Conservation (phyloP, 2,113 vertebrate species). For the Dasyornis broadbenti region DNA sequence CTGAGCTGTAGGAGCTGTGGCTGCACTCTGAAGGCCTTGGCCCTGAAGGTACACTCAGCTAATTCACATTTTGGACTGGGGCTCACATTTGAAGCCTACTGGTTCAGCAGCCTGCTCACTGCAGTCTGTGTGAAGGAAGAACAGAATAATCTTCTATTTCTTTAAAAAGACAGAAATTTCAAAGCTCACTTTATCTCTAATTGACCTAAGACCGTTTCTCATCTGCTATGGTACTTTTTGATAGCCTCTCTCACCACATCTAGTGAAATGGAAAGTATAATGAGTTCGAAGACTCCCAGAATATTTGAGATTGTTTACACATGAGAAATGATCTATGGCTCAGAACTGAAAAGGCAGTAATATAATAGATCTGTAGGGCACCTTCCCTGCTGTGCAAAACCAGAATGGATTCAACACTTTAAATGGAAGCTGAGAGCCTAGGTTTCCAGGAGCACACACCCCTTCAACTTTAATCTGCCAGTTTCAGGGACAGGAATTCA, state of each 20-base stretch:
- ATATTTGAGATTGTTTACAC: background rate
- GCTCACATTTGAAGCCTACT: background rate
- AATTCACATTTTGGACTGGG: background rate
- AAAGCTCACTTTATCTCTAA: background rate
- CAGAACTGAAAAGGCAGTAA: background rate
- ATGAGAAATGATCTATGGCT: background rate
- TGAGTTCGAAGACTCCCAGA: background rate
- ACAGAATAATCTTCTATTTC: background rate
- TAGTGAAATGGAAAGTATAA: background rate
- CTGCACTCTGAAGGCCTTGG: background rate
- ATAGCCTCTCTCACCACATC: background rate
- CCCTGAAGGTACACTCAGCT: background rate
- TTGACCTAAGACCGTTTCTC: background rate
- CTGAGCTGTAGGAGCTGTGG: background rate
- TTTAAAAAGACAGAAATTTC: background rate
- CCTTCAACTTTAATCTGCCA: background rate
- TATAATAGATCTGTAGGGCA: background rate
- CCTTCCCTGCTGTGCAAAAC: background rate
- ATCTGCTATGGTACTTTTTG: background rate
- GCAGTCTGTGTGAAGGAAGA: background rate
- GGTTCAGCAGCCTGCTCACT: background rate
- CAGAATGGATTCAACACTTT: background rate
- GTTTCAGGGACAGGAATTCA: background rate
- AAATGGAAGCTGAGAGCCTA: background rate
- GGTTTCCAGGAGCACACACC: background rate